These are phyloP conservation scores for Istiophorus platypterus DNA, from an alignment of 2,113 vertebrate genomes.

Conservation along the genomic window DNA sequence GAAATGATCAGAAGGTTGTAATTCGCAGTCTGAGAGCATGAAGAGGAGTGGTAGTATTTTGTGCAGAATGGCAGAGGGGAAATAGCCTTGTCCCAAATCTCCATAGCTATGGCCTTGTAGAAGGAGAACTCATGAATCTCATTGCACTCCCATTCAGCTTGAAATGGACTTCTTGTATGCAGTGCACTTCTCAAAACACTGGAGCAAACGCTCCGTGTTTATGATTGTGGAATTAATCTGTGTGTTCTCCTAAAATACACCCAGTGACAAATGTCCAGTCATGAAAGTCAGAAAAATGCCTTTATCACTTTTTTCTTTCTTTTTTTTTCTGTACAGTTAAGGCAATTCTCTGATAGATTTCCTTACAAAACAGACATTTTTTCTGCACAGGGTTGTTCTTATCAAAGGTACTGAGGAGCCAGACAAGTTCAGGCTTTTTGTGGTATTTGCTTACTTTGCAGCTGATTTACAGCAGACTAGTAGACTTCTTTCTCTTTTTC, in stretches of 20 bases:
- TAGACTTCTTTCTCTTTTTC: too few relatives aligned
- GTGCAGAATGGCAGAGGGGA: conserved; percentile 53
- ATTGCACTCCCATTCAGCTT: conserved; percentile 73
- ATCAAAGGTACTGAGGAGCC: conserved; percentile 7
- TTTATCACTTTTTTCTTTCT: conserved; percentile 23
- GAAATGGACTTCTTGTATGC: conserved; percentile 67
- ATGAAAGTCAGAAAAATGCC: conserved; percentile 62
- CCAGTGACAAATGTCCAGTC: conserved; percentile 54
- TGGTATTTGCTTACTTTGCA: conserved; percentile 22
- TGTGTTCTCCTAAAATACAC: conserved; percentile 51
- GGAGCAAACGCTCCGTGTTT: conserved; percentile 53
- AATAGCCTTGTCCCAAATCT: conserved; percentile 70
- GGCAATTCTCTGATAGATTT: conserved; percentile 38
- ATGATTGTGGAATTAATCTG: conserved; percentile 66
- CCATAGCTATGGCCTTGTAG: conserved; percentile 69
- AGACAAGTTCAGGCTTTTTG: neutral
- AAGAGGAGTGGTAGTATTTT: conserved; percentile 38
- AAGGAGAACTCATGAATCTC: conserved; percentile 80
- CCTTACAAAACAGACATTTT: conserved; percentile 25
- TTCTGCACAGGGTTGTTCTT: conserved; percentile 12
- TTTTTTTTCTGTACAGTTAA: conserved; percentile 24
- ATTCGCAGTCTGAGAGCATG: conserved; percentile 55
- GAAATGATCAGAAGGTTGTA: conserved; percentile 41
- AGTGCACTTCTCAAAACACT: conserved; percentile 46
- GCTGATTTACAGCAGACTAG: conserved; percentile 11